Base-by-base conservation (phyloP, 2,113 vertebrate genomes). In the Neodontobutis hainanensis region DNA sequence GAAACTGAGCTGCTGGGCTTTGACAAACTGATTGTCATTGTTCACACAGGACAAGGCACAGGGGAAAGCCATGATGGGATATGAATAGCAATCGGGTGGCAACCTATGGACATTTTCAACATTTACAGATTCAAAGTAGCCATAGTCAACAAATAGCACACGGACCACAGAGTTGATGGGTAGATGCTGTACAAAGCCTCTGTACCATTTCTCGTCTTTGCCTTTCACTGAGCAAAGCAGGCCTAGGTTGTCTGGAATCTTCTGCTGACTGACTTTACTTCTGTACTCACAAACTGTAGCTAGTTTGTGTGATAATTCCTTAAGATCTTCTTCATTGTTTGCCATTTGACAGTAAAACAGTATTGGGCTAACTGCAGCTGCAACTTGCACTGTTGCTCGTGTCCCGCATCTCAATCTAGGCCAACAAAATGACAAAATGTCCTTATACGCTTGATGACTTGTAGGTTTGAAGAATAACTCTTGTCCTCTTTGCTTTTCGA, bases 121-220 rank as follows among this genome's bases (percentile, higher is more conserved):
- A 64, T 91, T 87, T 44, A 98, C 89, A 51, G 83, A 81, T 84
- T 98, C 96, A 65, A 34, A 90, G 87, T 77, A 92, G 40, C 96
- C 97, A 34, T 94, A 95, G 91, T 98, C 97, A 83, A 97, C 91
- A 80, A 97, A 94, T 85, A 94, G 93, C 65, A 97, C 90, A 87
- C 90, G 91, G 11, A 96, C 87, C 1, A 70, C 61, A 57, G 94
- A 92, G 69, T 89, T 88, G 34, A 93, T 75, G 4, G 95, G 88
- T 7, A 96, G 85, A 34, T 91, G 89, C 68, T 94, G 94, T 68
- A 97, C 91, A 76, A 95, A 89, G 61, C 96, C 96, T 87, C 96
- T 90, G 70, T 94, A 86, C 96, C 96, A 99, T 1, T 90, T 91
- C 14, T 92, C 92, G 32, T 94, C 93, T 80, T 90, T 95, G 36